A percentile compares a stretch with the other conserved stretches of the same genome.
Evolutionary conservation across 1,140 invertebrate species (phyloP).

Genomic region (Lineus longissimus): DNA sequence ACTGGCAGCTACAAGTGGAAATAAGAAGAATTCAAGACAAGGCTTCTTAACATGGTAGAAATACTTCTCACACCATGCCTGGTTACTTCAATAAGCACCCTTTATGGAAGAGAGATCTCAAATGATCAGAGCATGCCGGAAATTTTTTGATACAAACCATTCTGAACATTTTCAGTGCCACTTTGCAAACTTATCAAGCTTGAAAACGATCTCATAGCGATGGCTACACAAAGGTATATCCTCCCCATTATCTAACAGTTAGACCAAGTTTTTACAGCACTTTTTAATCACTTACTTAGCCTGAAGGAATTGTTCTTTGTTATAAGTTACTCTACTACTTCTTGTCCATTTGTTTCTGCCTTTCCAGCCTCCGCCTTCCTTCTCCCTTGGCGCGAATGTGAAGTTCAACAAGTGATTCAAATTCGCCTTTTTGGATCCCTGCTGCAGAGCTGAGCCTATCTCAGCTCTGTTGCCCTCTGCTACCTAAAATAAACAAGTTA

Average conservation of each 20-base stretch:
- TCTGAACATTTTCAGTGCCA: no score
- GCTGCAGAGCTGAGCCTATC: constrained; percentile 72
- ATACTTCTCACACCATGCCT: no score
- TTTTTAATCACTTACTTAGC: constrained; percentile 68
- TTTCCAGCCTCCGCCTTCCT: constrained; percentile 14
- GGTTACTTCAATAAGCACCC: no score
- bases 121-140: no score
- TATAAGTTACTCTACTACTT: constrained; percentile 59
- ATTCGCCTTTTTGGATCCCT: constrained; percentile 85
- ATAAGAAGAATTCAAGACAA: no score
- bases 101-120: no score
- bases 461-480: constrained; percentile 61
- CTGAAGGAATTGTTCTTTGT: constrained; percentile 89
- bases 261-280: background rate
- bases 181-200: background rate
- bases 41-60: no score
- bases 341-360: background rate
- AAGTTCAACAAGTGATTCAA: constrained; percentile 85
- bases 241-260: no score
- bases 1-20: constrained; percentile 78
- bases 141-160: no score
- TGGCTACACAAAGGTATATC: no score
- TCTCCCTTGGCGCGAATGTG: constrained; percentile 68
- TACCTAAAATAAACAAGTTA: constrained; percentile 49
- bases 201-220: background rate